phyloP scores from a whole-genome alignment of 2,888 invertebrate genomes.

The Oxystoma pomonae region DNA sequence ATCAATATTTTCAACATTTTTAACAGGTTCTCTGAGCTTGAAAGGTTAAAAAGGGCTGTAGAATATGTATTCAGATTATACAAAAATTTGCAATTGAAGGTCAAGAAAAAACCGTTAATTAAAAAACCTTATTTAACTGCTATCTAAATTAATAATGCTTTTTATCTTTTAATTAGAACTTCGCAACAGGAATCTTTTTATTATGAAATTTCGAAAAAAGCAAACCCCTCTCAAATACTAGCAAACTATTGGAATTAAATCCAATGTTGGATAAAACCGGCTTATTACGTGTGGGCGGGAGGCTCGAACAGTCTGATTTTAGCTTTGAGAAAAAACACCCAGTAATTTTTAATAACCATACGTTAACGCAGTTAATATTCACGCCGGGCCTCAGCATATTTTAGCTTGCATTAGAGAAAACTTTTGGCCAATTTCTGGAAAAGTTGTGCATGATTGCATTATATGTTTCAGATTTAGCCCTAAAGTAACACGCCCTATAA shows the following conservation, averaged over 20 bases:
- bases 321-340: slow-evolving; percentile 6
- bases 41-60: background rate
- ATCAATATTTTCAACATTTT: background rate
- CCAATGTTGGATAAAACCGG: slow-evolving; percentile 27
- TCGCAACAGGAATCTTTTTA: background rate
- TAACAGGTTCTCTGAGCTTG: background rate
- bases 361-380: slow-evolving; percentile 1
- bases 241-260: slow-evolving; percentile 11
- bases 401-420: slow-evolving; percentile 21
- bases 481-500: slow-evolving; percentile 20
- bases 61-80: background rate
- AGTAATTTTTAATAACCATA: slow-evolving; percentile 15
- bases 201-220: background rate
- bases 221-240: background rate
- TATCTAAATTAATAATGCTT: background rate
- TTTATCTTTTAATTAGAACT: background rate
- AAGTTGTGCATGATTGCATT: slow-evolving; percentile 22
- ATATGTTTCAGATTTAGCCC: slow-evolving; percentile 22
- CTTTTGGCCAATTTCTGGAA: slow-evolving; percentile 25
- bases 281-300: slow-evolving; percentile 33
- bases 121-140: background rate
- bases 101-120: background rate
- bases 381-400: slow-evolving; percentile 22
- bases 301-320: slow-evolving; percentile 24
- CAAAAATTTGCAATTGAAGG: background rate